These are phyloP conservation scores for Spheniscus humboldti DNA, from an alignment of 2,797 vertebrate species.

Conservation along the genomic window DNA sequence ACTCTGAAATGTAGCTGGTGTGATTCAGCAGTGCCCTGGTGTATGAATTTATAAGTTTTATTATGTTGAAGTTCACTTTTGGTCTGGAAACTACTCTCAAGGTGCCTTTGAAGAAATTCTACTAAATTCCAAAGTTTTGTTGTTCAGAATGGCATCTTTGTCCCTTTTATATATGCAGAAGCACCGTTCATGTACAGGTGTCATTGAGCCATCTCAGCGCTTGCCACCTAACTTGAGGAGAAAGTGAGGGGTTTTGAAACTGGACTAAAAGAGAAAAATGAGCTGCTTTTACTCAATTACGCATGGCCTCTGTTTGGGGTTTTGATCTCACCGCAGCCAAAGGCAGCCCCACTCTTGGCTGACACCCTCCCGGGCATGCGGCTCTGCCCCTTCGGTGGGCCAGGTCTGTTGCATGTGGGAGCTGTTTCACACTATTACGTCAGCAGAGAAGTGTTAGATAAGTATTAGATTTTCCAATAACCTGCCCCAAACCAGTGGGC, in stretches of 20 bases:
- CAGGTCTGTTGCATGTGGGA: not conserved
- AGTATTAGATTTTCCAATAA: not conserved
- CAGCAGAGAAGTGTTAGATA: not conserved
- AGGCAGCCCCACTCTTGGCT: not conserved
- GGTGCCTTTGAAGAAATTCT: not conserved
- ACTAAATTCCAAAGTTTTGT: not conserved
- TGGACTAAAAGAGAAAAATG: not conserved
- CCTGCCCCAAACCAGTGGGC: not conserved
- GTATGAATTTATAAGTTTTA: not conserved
- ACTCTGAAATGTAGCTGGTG: not conserved
- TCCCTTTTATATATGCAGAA: not conserved
- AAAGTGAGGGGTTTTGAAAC: not conserved
- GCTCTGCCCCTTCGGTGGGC: not conserved
- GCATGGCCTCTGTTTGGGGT: not conserved
- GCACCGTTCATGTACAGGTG: not conserved
- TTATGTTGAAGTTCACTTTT: not conserved
- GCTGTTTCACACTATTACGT: not conserved
- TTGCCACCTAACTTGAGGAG: not conserved
- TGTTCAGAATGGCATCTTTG: not conserved
- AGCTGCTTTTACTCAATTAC: not conserved
- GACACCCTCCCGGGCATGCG: accelerated
- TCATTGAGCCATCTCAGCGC: not conserved
- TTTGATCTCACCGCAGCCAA: not conserved
- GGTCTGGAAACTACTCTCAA: not conserved
- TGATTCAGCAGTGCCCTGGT: not conserved